Evolutionary conservation across 2,797 vertebrate genomes (phyloP), one percentile per base, ranked within the genome.

Genomic region (Rhincodon typus): DNA sequence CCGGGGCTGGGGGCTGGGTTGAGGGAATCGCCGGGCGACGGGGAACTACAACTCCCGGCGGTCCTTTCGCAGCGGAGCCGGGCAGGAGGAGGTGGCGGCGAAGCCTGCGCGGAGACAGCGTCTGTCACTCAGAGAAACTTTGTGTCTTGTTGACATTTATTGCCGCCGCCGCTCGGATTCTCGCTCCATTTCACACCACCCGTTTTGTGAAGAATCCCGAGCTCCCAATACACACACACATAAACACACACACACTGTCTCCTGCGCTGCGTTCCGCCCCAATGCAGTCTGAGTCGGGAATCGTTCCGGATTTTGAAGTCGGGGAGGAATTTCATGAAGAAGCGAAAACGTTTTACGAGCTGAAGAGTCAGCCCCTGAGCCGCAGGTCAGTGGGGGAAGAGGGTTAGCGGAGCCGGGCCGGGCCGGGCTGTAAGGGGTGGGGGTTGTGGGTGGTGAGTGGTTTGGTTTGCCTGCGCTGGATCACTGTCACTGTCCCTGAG

Each of bases 271-370:
- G 57, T 62, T 95, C 96, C 94, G 97, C 96, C 96, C 97, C 96
- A 94, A 99, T 99, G 99, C 99, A 99, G 98, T 97, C 98, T 70
- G 99, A 99, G 96, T 99, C 99, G 96, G 99, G 99, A 96, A 99
- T 99, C 96, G 99, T 99, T 97, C 97, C 98, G 96, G 99, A 99
- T 98, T 99, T 99, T 97, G 99, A 99, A 97, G 98, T 98, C 84
- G 99, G 98, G 96, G 99, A 99, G 97, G 98, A 99, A 97, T 98
- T 99, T 97, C 98, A 98, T 96, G 98, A 99, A 97, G 99, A 99
- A 96, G 98, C 99, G 77, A 99, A 99, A 98, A 99, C 98, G 95
- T 99, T 99, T 97, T 99, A 99, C 98, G 99, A 99, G 97, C 97
- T 99, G 97, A 99, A 99, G 97, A 99, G 99, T 97, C 99, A 99